A percentile compares a stretch with the other conserved stretches of the same genome.
Evolutionary conservation across 2,113 vertebrate species (phyloP).

Genomic region (Tragulus kanchil): DNA sequence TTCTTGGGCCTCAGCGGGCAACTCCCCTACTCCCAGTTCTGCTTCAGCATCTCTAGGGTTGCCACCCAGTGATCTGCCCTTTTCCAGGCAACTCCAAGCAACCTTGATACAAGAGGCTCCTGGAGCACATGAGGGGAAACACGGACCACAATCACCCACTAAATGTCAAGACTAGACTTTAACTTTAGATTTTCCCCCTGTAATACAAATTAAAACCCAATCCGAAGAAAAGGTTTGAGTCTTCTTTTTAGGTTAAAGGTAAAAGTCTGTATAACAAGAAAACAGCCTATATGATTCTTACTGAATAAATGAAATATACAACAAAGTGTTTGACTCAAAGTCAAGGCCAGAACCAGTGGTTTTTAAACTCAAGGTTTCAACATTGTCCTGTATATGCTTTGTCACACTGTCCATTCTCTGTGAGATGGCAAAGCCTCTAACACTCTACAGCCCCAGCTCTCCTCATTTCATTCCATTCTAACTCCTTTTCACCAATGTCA

Average conservation of each 20-base stretch:
- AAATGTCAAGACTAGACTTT: not conserved
- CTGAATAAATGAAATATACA: conserved; percentile 17
- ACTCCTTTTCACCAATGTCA: conserved; percentile 5
- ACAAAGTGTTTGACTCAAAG: not conserved
- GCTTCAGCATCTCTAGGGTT: not conserved
- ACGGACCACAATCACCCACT: not conserved
- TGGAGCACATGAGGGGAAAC: not conserved
- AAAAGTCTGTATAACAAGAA: not conserved
- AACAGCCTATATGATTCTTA: not conserved
- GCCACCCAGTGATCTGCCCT: not conserved
- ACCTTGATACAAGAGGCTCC: not conserved
- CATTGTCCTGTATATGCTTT: not conserved
- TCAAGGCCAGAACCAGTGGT: not conserved
- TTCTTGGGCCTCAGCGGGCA: not conserved
- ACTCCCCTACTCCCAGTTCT: not conserved
- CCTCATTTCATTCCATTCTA: not conserved
- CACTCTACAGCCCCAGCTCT: not conserved
- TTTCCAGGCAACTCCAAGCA: not conserved
- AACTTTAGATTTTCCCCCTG: conserved; percentile 22
- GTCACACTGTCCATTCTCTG: not conserved
- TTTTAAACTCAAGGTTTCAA: not conserved
- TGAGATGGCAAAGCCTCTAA: not conserved
- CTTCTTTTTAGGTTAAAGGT: not conserved
- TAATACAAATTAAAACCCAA: conserved; percentile 37
- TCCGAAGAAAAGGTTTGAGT: not conserved